Base-by-base conservation (phyloP, 2,797 vertebrate genomes). In the Sibirionetta formosa region DNA sequence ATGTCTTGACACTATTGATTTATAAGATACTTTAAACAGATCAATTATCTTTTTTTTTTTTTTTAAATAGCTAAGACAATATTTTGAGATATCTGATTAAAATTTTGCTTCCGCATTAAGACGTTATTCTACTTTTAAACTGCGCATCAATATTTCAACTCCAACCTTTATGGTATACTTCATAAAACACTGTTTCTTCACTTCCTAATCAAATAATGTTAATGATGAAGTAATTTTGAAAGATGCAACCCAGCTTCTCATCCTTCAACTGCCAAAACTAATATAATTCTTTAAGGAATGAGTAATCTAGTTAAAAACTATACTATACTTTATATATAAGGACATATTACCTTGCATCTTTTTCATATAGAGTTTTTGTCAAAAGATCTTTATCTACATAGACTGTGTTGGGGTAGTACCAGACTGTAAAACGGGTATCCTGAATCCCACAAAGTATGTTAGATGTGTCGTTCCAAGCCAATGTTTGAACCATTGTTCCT, bases 371-470 rank as follows among this genome's bases (percentile, higher is more conserved):
- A 7, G 99, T 99, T 98, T 99, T 99, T 68, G 98, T 97, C 73
- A 99, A 97, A 73, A 99, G 99, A 48, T 99, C 99, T 97, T 98
- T 99, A 97, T 99, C 99, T 60, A 99, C 98, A 66, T 99, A 99
- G 88, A 99, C 98, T 0, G 97, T 97, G 86, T 98, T 99, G 23
- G 99, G 99, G 87, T 99, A 99, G 96, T 99, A 99, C 99, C 99
- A 99, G 90, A 99, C 98, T 3, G 99, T 99, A 68, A 99, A 97
- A 73, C 95, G 98, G 86, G 96, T 98, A 88, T 99, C 99, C 83
- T 99, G 99, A 92, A 99, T 98, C 65, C 99, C 99, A 98, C 99
- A 99, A 15, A 99, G 98, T 90, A 99, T 99, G 97, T 99, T 99
- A 68, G 98, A 98, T 0, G 97, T 94, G 95, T 99, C 99, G 58